These are phyloP conservation scores for Pyrrhopygopsis socrates DNA, from an alignment of 2,888 invertebrate species.

Conservation along the genomic window DNA sequence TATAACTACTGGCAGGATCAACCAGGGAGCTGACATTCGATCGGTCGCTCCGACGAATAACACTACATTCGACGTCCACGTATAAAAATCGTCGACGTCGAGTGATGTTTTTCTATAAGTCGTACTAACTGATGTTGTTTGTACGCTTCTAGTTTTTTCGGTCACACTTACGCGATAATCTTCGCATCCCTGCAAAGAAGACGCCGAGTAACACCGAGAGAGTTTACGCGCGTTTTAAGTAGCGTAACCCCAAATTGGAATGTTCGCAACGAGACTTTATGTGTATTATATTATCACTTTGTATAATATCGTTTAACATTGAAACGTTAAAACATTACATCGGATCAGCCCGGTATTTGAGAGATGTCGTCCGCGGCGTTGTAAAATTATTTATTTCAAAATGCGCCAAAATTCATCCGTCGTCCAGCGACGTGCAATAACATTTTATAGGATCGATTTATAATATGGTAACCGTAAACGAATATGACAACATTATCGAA, in stretches of 20 bases:
- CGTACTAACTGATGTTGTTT: not conserved
- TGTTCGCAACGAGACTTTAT: not conserved
- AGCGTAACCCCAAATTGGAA: conserved; percentile 13
- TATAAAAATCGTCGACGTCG: not conserved
- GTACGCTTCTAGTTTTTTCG: not conserved
- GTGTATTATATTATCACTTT: no score
- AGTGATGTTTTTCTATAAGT: not conserved
- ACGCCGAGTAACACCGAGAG: conserved; percentile 1
- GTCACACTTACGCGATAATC: not conserved
- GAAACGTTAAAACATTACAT: not conserved
- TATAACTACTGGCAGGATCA: conserved; percentile 96
- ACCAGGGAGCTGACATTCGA: conserved; percentile 91
- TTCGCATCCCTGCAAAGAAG: not conserved
- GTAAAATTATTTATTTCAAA: not conserved
- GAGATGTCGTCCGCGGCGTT: conserved; percentile 13
- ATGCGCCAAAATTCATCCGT: not conserved
- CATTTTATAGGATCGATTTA: not conserved
- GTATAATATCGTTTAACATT: not conserved
- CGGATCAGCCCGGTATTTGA: conserved; percentile 5
- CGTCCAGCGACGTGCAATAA: not conserved
- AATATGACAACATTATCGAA: not conserved
- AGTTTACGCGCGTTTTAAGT: not conserved
- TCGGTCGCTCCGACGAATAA: not conserved
- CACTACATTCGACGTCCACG: not conserved
- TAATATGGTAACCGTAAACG: not conserved